Base-by-base conservation (phyloP, 2,888 invertebrate species). In the Mythimna ferrago region DNA sequence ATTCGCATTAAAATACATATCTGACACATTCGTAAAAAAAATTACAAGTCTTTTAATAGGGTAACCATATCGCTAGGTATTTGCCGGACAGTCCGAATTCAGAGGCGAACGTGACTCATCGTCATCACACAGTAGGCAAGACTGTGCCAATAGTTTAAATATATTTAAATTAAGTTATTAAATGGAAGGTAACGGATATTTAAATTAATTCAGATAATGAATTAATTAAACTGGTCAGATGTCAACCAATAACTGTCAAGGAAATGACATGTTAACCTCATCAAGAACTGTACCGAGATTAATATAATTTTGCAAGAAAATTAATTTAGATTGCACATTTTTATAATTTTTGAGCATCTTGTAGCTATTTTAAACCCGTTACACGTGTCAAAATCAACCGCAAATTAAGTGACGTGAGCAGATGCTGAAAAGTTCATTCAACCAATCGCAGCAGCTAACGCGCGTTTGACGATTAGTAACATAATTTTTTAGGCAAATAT, bases 81-180 rank as follows among this genome's bases (percentile, higher is more conserved):
- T 71, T 73, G 21, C 62, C 64, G 84, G 84, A 84, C 73, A 74
- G 77, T 83, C 77, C 71, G 32, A 21, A 68, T 58, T 48, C 4
- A 57, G 14, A n/a, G 7, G 38, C 48, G n/a, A 53, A n/a, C 32
- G 19, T 32, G 11, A 78, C 38, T 69, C 80, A 83, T 57, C 6
- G 5, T 69, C 71, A 83, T 57, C 3, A 10, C n/a, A 26, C 9
- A 6, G 57, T 11, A 32, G 21, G 3, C 54, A 26, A 16, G n/a
- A 21, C 10, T 51, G 21, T 21, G 48, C 1, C 26, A 51, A 66
- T 19, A 44, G 14, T 57, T 38, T 0, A 16, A 32, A 53, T 19
- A 6, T 19, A 62, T 53, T 35, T 58, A 76, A 48, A 72, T 72
- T 51, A 56, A 64, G 48, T 72, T 73, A 60, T 72, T 54, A 54